Evolutionary conservation across 2,888 invertebrate species (phyloP), one percentile per base, ranked within the genome.

Genomic region (Antheraea yamamai): DNA sequence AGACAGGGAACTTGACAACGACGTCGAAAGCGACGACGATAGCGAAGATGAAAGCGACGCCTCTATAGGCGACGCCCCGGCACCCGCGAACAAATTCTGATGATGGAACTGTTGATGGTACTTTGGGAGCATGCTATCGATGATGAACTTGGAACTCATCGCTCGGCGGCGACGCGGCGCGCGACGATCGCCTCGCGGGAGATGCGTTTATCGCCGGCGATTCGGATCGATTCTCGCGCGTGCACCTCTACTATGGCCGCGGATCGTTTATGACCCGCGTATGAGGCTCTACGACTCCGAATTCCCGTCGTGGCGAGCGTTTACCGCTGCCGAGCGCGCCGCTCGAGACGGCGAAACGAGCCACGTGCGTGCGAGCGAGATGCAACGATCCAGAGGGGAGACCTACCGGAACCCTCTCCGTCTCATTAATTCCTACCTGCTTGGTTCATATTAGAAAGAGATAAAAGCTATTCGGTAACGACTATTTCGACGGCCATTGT

Each of bases 101-200:
- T 95, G 96, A 90, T 97, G 97, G 92, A 97, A 97, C 93, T 95
- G 95, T 93, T 95, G 96, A 92, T 96, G 98, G 96, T 98, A 98
- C 96, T 98, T 98, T 89, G 98, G 98, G 96, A 98, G 97, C 98
- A 98, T 98, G 96, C 98, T 98, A 97, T 98, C 98, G 96, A 98
- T 97, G 96, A 98, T 98, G 96, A 98, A 98, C 97, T 98, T 98
- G 96, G 98, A 98, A 97, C 97, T 98, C 98, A 98, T 98, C 96
- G 97, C 97, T 96, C 96, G 93, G 93, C 91, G 91, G 91, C 92
- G 93, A 92, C 93, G 94, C 94, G 92, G 92, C 92, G 92, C 95
- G 95, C 94, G 95, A 93, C 94, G 95, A 89, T 92, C 93, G 94
- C 93, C 93, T 92, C 93, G 93, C 93, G 92, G 91, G 92, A 93